Evolutionary conservation across 2,113 vertebrate species (phyloP).

Genomic region (Pontoporia blainvillei): DNA sequence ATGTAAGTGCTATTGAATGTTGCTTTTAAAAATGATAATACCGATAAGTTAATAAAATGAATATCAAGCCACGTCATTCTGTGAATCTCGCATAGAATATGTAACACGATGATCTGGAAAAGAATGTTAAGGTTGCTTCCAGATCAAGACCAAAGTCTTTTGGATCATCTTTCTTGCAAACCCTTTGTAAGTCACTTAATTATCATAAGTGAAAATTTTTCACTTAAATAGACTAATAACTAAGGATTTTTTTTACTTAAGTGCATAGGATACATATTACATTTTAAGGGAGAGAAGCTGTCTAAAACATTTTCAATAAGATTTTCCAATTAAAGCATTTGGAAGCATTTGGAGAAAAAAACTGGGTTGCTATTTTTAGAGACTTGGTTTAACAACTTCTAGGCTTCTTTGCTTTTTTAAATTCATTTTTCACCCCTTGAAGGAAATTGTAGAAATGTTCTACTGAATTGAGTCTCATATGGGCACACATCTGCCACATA

Average conservation of each 20-base stretch:
- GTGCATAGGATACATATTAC: neutral
- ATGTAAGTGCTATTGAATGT: neutral
- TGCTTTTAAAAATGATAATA: neutral
- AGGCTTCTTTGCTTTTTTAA: neutral
- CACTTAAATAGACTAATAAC: neutral
- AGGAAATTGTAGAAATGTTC: slow-evolving; percentile 56
- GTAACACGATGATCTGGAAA: neutral
- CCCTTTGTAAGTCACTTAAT: neutral
- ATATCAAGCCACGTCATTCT: neutral
- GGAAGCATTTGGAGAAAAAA: slow-evolving; percentile 33
- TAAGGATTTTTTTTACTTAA: neutral
- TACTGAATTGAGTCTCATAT: slow-evolving; percentile 29
- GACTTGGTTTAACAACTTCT: slow-evolving; percentile 20
- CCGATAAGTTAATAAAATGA: neutral
- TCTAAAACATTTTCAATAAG: neutral
- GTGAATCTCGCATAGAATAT: neutral
- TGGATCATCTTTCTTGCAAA: neutral
- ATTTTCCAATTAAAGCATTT: neutral
- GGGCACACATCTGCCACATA: slow-evolving; percentile 67
- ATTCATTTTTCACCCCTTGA: slow-evolving; percentile 41
- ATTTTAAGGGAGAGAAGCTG: neutral
- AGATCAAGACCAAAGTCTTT: neutral
- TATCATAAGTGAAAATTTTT: neutral
- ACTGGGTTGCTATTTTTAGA: slow-evolving; percentile 30
- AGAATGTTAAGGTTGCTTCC: neutral